Evolutionary conservation across 2,113 vertebrate species (phyloP).

Genomic region (Proteles cristata): DNA sequence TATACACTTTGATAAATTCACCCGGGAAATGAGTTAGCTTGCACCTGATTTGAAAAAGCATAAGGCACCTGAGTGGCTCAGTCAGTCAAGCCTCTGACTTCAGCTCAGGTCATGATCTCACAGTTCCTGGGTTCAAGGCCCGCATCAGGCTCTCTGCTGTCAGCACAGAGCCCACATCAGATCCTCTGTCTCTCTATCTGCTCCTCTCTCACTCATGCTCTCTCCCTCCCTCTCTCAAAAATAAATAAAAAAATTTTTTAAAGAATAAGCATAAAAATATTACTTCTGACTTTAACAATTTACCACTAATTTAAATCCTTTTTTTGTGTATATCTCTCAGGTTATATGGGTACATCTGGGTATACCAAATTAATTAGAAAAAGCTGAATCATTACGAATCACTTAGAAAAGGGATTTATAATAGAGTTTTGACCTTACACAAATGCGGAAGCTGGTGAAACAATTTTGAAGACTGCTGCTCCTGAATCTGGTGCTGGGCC

Average conservation of each 20-base stretch:
- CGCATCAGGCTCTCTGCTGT: too few relatives aligned
- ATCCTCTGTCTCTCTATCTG: too few relatives aligned
- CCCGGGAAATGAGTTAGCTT: not conserved
- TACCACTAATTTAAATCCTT: not conserved
- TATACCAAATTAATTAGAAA: not conserved
- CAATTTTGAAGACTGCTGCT: not conserved
- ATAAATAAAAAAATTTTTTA: too few relatives aligned
- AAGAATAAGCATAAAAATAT: not conserved
- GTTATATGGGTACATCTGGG: not conserved
- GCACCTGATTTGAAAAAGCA: not conserved
- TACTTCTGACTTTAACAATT: not conserved
- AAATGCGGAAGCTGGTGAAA: not conserved
- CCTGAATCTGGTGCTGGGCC: not conserved
- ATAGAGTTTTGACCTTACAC: not conserved
- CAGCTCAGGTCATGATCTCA: too few relatives aligned
- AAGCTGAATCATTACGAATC: not conserved
- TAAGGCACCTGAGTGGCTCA: too few relatives aligned
- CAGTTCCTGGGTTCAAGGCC: too few relatives aligned
- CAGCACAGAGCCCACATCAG: too few relatives aligned
- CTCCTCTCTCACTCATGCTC: too few relatives aligned
- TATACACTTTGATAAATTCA: not conserved
- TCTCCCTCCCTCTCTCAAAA: too few relatives aligned
- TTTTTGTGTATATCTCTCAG: not conserved
- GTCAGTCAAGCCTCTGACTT: too few relatives aligned
- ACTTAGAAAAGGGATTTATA: not conserved